A percentile compares a stretch with the other conserved stretches of the same genome.
Conservation (phyloP, 2,888 invertebrate species). For the Ectobius pallidus region DNA sequence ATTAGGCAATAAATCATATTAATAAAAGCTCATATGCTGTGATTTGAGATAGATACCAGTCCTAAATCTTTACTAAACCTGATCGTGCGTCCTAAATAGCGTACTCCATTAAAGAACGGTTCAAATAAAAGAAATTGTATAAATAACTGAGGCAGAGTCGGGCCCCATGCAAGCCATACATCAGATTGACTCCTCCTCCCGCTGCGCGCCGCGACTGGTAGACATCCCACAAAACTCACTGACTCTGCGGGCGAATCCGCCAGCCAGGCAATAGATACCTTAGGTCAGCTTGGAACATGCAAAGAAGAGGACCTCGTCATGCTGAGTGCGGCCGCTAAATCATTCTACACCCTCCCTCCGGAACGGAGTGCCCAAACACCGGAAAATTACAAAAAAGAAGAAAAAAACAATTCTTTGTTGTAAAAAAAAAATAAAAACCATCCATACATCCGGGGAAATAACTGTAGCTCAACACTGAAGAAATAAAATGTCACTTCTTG, state of each 20-base stretch:
- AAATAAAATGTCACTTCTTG: slow-evolving; percentile 12
- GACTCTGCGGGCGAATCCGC: neutral
- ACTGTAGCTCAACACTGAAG: neutral
- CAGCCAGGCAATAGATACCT: slow-evolving; percentile 12
- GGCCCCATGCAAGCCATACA: too few relatives aligned
- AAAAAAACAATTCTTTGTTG: slow-evolving; percentile 20
- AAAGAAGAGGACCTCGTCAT: slow-evolving; percentile 38
- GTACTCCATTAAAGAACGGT: too few relatives aligned
- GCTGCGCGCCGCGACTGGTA: slow-evolving; percentile 6
- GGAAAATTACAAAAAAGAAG: slow-evolving; percentile 38
- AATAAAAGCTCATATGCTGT: too few relatives aligned
- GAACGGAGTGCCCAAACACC: slow-evolving; percentile 37
- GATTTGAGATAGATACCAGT: too few relatives aligned
- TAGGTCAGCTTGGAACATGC: slow-evolving; percentile 32
- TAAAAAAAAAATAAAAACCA: slow-evolving; percentile 9
- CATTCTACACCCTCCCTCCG: slow-evolving; percentile 29
- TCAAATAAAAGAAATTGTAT: too few relatives aligned
- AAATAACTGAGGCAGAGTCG: too few relatives aligned
- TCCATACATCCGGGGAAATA: slow-evolving; percentile 21
- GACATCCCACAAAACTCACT: neutral
- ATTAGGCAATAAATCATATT: too few relatives aligned
- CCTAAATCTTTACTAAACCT: too few relatives aligned
- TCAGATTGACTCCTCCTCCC: too few relatives aligned
- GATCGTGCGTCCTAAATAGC: too few relatives aligned
- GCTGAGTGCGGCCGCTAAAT: slow-evolving; percentile 36